A percentile compares a stretch with the other conserved stretches of the same genome.
Conservation (phyloP, 1,140 invertebrate species). For the Trichogramma pretiosum region DNA sequence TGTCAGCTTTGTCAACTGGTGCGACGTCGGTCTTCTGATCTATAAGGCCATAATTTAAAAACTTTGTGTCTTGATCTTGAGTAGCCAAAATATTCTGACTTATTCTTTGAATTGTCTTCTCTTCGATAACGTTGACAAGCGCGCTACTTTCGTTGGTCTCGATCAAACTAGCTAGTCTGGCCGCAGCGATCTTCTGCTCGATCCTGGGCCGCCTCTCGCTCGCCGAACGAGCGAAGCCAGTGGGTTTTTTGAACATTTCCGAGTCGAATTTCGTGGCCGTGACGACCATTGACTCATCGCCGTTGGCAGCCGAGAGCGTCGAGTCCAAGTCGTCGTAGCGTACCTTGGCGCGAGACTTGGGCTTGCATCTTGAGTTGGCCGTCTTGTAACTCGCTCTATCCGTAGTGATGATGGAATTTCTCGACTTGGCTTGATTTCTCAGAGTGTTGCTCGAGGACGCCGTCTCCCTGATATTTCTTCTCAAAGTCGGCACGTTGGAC, state of each 20-base stretch:
- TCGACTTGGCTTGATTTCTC: conserved; percentile 27
- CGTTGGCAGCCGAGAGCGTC: conserved; percentile 37
- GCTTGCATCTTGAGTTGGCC: conserved; percentile 7
- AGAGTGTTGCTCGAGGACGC: no score
- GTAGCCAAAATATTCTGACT: conserved; percentile 35
- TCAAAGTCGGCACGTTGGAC: neutral
- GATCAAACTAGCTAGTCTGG: neutral
- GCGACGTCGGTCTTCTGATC: conserved; percentile 20
- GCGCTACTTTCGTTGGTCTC: conserved; percentile 1
- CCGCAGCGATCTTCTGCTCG: conserved; percentile 2
- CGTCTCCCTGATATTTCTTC: neutral
- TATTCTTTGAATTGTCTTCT: conserved; percentile 30
- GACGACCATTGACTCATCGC: conserved; percentile 32
- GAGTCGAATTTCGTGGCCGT: conserved; percentile 39
- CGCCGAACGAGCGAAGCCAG: conserved; percentile 30
- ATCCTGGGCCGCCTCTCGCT: conserved; percentile 28
- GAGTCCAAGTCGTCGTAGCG: conserved; percentile 37
- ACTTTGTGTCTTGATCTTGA: conserved; percentile 31
- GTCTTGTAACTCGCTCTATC: conserved; percentile 7
- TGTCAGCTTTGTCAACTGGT: conserved; percentile 17
- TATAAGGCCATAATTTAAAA: conserved; percentile 38
- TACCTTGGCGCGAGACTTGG: conserved; percentile 23
- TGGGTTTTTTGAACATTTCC: conserved; percentile 31
- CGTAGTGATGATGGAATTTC: conserved; percentile 18
- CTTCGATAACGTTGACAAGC: neutral